Evolutionary conservation across 2,888 invertebrate species (phyloP).

Genomic region (Lithophane semibrunnea): DNA sequence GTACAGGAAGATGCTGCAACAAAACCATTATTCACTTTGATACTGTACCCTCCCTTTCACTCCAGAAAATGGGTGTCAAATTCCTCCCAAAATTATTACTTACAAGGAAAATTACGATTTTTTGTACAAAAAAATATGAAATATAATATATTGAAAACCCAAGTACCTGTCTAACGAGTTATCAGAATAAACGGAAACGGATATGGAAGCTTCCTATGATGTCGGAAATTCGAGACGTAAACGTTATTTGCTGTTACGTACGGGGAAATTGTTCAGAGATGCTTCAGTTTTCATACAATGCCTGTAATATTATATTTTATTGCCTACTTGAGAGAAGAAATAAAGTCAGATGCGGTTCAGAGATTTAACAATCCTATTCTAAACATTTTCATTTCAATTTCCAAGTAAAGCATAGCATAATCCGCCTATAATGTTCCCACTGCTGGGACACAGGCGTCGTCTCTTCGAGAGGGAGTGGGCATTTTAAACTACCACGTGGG

Average conservation of each 20-base stretch:
- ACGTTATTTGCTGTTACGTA: conserved; percentile 50
- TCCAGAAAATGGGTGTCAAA: not conserved
- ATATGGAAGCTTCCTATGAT: conserved; percentile 50
- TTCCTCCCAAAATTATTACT: not conserved
- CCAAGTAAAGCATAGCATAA: too few relatives aligned
- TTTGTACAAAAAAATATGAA: not conserved
- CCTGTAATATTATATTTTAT: conserved; percentile 40
- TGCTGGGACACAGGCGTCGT: too few relatives aligned
- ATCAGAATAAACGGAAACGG: conserved; percentile 34
- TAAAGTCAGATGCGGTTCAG: not conserved
- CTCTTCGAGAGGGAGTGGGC: too few relatives aligned
- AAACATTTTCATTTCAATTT: not conserved
- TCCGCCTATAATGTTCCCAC: too few relatives aligned
- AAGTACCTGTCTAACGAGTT: conserved; percentile 25
- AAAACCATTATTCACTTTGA: not conserved
- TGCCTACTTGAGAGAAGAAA: conserved; percentile 15
- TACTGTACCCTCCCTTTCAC: not conserved
- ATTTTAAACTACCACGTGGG: too few relatives aligned
- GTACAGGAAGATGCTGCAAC: not conserved
- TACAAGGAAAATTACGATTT: not conserved
- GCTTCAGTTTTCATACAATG: conserved; percentile 41
- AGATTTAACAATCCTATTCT: not conserved
- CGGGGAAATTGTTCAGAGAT: conserved; percentile 53
- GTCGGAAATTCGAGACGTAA: conserved; percentile 50
- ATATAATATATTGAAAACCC: conserved; percentile 30